These are phyloP conservation scores for Silurus aristotelis DNA, from an alignment of 2,797 vertebrate genomes.

Conservation along the genomic window DNA sequence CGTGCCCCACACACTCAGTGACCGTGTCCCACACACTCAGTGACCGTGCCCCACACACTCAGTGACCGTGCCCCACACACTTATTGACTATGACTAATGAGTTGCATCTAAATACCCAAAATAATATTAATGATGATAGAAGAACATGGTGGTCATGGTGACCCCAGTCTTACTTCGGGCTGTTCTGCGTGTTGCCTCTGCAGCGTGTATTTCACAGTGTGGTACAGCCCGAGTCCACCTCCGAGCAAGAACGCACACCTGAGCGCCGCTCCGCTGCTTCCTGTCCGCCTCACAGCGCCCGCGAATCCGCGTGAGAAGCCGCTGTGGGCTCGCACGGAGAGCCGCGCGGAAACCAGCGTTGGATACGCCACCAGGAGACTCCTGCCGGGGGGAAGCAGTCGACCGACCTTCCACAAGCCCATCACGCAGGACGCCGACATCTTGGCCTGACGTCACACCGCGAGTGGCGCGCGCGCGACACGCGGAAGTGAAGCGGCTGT, in stretches of 20 bases:
- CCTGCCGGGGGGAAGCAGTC: constrained; percentile 35
- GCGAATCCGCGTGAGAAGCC: constrained; percentile 18
- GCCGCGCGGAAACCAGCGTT: constrained; percentile 53
- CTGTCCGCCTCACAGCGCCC: background rate
- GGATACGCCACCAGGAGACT: background rate
- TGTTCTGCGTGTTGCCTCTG: constrained; percentile 69
- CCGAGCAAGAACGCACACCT: constrained; percentile 74
- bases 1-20: no score
- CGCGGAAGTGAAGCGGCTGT: background rate
- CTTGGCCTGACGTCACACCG: constrained; percentile 42
- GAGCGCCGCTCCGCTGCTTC: constrained; percentile 57
- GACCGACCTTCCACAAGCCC: constrained; percentile 68
- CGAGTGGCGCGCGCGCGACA: background rate
- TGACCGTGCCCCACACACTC: no score
- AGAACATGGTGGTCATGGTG: no score
- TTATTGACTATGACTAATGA: no score
- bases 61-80: no score
- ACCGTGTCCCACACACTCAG: no score
- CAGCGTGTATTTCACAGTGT: constrained; percentile 62
- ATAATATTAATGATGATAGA: background rate
- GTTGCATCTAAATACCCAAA: no score
- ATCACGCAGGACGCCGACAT: constrained; percentile 73
- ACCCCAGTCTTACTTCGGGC: constrained; percentile 56
- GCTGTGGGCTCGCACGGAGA: constrained; percentile 46
- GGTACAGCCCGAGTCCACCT: constrained; percentile 74